phyloP scores from a whole-genome alignment of 1,140 invertebrate genomes.

The Chymomyza costata region DNA sequence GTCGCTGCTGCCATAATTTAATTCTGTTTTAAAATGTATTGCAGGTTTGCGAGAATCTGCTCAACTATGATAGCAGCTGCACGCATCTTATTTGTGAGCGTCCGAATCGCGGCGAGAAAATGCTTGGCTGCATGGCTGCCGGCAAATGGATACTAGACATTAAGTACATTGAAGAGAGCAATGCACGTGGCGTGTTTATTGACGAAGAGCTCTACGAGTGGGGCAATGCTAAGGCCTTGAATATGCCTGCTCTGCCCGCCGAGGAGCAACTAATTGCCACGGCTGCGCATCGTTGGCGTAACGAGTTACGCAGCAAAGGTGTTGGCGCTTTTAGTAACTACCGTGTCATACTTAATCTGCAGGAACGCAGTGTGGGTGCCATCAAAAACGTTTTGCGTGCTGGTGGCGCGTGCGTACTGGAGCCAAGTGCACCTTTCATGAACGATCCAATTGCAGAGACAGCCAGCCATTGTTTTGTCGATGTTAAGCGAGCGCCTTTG shows the following conservation, averaged over 20 bases:
- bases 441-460: constrained; percentile 8
- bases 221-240: constrained; percentile 81
- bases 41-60: constrained; percentile 77
- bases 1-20: background rate
- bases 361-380: constrained; percentile 79
- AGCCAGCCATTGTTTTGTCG: constrained; percentile 67
- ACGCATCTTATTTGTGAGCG: constrained; percentile 88
- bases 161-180: constrained; percentile 84
- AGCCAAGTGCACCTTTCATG: constrained; percentile 65
- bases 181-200: constrained; percentile 80
- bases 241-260: constrained; percentile 75
- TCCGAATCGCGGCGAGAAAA: constrained; percentile 89
- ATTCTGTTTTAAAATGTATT: background rate
- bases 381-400: constrained; percentile 83
- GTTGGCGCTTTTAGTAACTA: constrained; percentile 80
- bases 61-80: constrained; percentile 80
- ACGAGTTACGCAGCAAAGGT: constrained; percentile 43
- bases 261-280: constrained; percentile 77
- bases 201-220: constrained; percentile 88
- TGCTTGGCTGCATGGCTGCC: constrained; percentile 86
- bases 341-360: constrained; percentile 82
- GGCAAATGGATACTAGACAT: constrained; percentile 92
- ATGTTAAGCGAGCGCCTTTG: constrained; percentile 54
- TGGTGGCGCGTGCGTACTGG: constrained; percentile 82
- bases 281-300: constrained; percentile 82